Percentiles rank a stretch among this genome's conserved stretches.
These are phyloP conservation scores for Drosophila melanica DNA, from an alignment of 1,140 invertebrate genomes.

Conservation along the genomic window DNA sequence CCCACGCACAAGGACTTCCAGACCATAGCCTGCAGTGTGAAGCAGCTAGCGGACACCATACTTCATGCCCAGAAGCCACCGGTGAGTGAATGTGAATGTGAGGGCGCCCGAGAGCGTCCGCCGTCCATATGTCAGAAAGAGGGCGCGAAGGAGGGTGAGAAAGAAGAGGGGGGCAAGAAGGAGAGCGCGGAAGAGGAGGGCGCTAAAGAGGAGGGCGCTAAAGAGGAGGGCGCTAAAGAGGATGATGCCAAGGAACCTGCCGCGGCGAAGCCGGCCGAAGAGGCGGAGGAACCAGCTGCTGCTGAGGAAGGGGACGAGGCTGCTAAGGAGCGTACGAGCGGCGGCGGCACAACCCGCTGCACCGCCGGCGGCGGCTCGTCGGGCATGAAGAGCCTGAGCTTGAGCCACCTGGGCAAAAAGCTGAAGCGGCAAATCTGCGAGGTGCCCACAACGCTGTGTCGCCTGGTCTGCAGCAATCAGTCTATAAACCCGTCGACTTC, in stretches of 20 bases:
- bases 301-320: background rate
- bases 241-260: background rate
- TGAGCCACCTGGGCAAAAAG: background rate
- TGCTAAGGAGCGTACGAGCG: background rate
- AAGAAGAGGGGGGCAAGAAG: background rate
- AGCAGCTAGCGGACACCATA: constrained; percentile 76
- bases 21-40: constrained; percentile 73
- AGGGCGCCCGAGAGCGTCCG: background rate
- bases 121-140: background rate
- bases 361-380: background rate
- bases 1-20: constrained; percentile 75
- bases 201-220: background rate
- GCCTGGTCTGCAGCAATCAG: constrained; percentile 1
- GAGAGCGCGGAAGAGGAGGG: background rate
- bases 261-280: too few species aligned
- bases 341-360: background rate
- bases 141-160: background rate
- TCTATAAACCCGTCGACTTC: background rate
- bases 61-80: constrained; percentile 60
- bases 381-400: background rate
- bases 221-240: background rate
- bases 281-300: background rate
- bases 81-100: constrained; percentile 64
- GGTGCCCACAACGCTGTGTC: constrained; percentile 29
- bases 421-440: constrained; percentile 17